Evolutionary conservation across 2,797 vertebrate genomes (phyloP).

Genomic region (Pseudopleuronectes americanus): DNA sequence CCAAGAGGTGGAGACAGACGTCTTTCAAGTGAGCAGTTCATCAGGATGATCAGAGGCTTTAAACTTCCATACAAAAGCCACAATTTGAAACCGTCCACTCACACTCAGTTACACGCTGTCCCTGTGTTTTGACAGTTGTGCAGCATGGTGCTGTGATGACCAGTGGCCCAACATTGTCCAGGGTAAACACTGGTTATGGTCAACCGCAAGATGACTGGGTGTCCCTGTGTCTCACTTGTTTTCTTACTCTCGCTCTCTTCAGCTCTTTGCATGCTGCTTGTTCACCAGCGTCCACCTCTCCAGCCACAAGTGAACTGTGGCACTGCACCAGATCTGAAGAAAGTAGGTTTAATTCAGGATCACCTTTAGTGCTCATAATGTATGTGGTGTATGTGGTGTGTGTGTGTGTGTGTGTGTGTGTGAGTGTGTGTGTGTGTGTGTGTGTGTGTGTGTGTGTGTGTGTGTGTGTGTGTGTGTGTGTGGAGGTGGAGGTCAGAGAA

Average conservation of each 20-base stretch:
- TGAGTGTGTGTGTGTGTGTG: background rate
- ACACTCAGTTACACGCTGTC: slow-evolving; percentile 18
- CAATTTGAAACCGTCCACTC: background rate
- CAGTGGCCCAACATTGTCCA: slow-evolving; percentile 52
- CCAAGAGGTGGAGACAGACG: background rate
- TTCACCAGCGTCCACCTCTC: slow-evolving; percentile 46
- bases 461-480: background rate
- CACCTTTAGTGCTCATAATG: background rate
- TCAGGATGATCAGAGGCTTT: background rate
- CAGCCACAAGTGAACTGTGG: slow-evolving; percentile 64
- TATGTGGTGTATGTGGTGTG: background rate
- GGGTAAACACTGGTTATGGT: slow-evolving; percentile 71
- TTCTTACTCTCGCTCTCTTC: background rate
- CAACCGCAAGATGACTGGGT: slow-evolving; percentile 73
- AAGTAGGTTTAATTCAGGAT: slow-evolving; percentile 40
- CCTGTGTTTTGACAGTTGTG: slow-evolving; percentile 65
- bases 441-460: background rate
- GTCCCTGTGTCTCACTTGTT: slow-evolving; percentile 51
- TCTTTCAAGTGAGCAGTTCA: background rate
- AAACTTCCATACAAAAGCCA: background rate
- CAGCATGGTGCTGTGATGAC: slow-evolving; percentile 68
- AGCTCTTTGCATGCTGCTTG: slow-evolving; percentile 28
- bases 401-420: background rate
- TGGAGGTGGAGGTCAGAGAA: background rate
- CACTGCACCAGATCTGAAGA: slow-evolving; percentile 55